These are phyloP conservation scores for Sander lucioperca DNA, from an alignment of 2,113 vertebrate species.

Conservation along the genomic window DNA sequence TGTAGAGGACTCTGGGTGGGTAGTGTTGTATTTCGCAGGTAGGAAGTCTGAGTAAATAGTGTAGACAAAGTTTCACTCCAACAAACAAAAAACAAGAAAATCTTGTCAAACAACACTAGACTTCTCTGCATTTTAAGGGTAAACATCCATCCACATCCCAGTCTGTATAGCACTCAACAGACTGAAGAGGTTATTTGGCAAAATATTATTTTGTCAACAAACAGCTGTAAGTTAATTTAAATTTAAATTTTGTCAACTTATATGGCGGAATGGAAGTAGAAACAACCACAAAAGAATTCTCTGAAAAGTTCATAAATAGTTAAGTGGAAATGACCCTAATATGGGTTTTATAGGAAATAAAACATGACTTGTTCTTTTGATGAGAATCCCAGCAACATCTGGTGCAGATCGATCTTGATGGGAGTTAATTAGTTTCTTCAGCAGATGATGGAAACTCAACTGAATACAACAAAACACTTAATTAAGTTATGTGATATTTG, in stretches of 20 bases:
- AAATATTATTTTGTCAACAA: slow-evolving; percentile 9
- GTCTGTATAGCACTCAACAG: neutral
- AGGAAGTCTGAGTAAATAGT: slow-evolving; percentile 10
- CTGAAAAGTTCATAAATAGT: neutral
- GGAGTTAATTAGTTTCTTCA: neutral
- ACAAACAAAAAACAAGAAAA: neutral
- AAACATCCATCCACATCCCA: neutral
- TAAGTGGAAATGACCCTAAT: neutral
- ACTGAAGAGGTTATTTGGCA: neutral
- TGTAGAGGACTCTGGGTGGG: neutral
- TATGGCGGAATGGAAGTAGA: neutral
- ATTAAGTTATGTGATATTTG: neutral
- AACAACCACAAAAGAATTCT: neutral
- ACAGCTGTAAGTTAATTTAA: neutral
- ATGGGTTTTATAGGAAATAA: neutral
- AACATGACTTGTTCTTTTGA: neutral
- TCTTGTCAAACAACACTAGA: neutral
- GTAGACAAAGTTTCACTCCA: neutral
- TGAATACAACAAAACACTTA: neutral
- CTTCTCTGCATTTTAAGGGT: neutral
- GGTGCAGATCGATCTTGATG: neutral
- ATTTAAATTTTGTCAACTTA: neutral
- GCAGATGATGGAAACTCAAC: neutral
- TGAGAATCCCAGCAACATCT: neutral
- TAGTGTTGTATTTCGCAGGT: slow-evolving; percentile 15